Percentiles rank a stretch among this genome's conserved stretches.
phyloP scores from a whole-genome alignment of 2,797 vertebrate species.

The Karalla daura region DNA sequence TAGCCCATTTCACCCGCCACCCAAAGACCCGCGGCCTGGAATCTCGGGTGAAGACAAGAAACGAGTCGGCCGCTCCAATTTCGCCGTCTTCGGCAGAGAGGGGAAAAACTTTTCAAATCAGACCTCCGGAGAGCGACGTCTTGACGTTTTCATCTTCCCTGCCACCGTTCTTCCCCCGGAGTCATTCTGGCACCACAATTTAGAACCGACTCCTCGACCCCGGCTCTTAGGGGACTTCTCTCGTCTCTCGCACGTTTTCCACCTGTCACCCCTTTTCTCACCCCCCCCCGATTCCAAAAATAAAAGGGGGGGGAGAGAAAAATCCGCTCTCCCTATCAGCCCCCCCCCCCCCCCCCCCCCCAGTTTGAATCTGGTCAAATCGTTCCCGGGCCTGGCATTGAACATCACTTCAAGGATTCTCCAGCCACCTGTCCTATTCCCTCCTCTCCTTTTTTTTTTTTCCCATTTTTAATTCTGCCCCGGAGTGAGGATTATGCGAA shows the following conservation, averaged over 20 bases:
- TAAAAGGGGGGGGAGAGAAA: constrained; percentile 49
- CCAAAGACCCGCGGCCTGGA: constrained; percentile 39
- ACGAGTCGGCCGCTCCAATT: constrained; percentile 53
- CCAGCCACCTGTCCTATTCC: constrained; percentile 85
- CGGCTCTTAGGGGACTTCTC: constrained; percentile 70
- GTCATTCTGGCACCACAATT: constrained; percentile 77
- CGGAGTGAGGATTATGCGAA: constrained; percentile 88
- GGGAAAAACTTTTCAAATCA: constrained; percentile 73
- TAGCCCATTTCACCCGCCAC: constrained; percentile 45
- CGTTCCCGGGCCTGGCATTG: constrained; percentile 79
- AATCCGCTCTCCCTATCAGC: constrained; percentile 62
- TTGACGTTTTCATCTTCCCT: constrained; percentile 77
- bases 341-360: constrained; percentile 63
- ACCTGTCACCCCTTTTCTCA: constrained; percentile 77
- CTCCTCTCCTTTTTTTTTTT: constrained; percentile 77
- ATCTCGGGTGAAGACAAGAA: constrained; percentile 33
- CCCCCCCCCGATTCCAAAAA: constrained; percentile 73
- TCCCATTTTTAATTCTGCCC: constrained; percentile 87
- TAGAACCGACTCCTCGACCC: constrained; percentile 64
- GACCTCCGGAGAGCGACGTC: constrained; percentile 70
- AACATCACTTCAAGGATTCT: constrained; percentile 88
- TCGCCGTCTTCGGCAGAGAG: constrained; percentile 37
- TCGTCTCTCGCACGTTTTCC: constrained; percentile 69
- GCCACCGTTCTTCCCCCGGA: constrained; percentile 64
- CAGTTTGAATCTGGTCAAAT: constrained; percentile 84